phyloP scores from a whole-genome alignment of 2,797 vertebrate genomes.

The Synaphobranchus kaupii region DNA sequence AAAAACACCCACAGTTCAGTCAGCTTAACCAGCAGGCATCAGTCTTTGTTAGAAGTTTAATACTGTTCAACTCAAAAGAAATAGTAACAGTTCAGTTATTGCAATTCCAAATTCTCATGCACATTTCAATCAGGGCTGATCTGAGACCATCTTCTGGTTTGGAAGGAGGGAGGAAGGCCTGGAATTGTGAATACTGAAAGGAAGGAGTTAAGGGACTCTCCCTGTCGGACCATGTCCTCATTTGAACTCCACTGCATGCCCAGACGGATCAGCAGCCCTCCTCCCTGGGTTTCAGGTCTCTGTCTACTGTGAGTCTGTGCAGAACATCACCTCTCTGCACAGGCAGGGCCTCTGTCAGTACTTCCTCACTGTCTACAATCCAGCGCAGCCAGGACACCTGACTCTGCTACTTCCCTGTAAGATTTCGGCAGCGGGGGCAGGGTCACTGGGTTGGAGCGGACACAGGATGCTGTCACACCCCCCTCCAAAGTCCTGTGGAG shows the following conservation, averaged over 20 bases:
- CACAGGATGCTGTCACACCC: conserved; percentile 59
- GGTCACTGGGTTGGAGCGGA: conserved; percentile 46
- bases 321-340: conserved; percentile 15
- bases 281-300: conserved; percentile 36
- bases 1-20: background rate
- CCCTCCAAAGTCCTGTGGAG: conserved; percentile 55
- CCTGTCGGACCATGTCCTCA: conserved; percentile 49
- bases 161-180: background rate
- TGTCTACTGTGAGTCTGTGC: conserved; percentile 12
- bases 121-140: background rate
- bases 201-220: background rate
- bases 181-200: background rate
- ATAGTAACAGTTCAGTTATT: background rate
- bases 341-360: conserved; percentile 25
- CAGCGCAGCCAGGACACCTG: conserved; percentile 13
- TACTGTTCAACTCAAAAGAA: background rate
- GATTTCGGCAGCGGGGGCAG: conserved; percentile 35
- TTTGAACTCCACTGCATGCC: conserved; percentile 60
- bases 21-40: conserved; percentile 7
- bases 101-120: background rate
- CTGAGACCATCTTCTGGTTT: background rate
- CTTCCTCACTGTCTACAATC: conserved; percentile 34
- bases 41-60: background rate
- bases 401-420: conserved; percentile 20
- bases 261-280: conserved; percentile 49